Conservation (phyloP, 2,797 vertebrate species). For the Bovichtus diacanthus region DNA sequence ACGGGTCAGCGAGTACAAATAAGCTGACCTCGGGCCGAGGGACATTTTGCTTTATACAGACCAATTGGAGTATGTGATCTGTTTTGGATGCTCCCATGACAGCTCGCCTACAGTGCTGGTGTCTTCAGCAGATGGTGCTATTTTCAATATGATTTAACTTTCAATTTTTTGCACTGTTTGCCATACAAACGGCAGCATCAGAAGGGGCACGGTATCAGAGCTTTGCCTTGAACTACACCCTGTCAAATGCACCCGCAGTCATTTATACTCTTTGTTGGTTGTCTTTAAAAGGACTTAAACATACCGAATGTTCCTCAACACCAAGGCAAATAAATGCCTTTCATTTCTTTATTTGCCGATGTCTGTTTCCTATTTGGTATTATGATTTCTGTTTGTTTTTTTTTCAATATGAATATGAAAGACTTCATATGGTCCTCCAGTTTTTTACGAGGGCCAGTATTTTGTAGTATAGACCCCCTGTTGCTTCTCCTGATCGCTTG, state of each 20-base stretch:
- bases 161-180: conserved; percentile 21
- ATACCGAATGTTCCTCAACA: not conserved
- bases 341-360: not conserved
- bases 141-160: conserved; percentile 40
- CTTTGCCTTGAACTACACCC: conserved; percentile 6
- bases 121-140: conserved; percentile 68
- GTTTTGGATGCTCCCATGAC: conserved; percentile 65
- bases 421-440: conserved; percentile 8
- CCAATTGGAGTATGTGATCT: conserved; percentile 65
- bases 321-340: not conserved
- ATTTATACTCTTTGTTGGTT: not conserved
- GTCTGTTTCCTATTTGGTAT: not conserved
- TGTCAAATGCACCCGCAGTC: not conserved
- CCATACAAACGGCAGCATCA: conserved; percentile 5
- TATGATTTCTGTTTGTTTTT: not conserved
- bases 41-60: conserved; percentile 60
- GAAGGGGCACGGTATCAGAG: not conserved
- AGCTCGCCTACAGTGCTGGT: conserved; percentile 57
- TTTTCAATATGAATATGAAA: conserved; percentile 9
- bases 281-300: conserved; percentile 3
- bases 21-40: conserved; percentile 62
- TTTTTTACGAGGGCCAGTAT: conserved; percentile 3
- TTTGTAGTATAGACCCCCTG: conserved; percentile 56
- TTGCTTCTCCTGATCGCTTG: conserved; percentile 67
- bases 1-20: conserved; percentile 74